Evolutionary conservation across 2,888 invertebrate genomes (phyloP).

Genomic region (Eristalinus sepulchralis): DNA sequence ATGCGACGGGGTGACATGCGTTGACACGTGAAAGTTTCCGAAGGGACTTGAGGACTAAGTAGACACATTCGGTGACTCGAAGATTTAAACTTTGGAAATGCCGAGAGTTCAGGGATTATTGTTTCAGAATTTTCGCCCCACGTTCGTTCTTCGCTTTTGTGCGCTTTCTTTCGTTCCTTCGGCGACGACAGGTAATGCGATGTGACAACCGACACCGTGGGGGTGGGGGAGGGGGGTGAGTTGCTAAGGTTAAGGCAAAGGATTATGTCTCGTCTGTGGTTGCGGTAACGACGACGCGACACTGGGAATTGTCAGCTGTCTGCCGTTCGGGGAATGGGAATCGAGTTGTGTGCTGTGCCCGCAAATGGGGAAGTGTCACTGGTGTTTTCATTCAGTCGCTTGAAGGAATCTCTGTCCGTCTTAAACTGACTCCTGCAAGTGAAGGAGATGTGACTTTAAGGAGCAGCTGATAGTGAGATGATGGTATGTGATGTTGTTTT

Average conservation of each 20-base stretch:
- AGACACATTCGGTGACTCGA: conserved; percentile 58
- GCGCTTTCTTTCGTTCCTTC: background rate
- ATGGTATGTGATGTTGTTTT: too few relatives aligned
- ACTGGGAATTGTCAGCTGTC: background rate
- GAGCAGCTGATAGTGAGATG: too few relatives aligned
- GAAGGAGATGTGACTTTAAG: too few relatives aligned
- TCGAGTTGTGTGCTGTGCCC: background rate
- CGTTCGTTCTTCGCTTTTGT: background rate
- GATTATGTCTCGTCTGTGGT: conserved; percentile 55
- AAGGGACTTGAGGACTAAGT: conserved; percentile 55
- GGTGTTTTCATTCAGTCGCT: background rate
- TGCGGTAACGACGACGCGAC: background rate
- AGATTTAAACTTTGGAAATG: conserved; percentile 54
- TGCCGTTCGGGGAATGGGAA: background rate
- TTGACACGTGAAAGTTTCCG: conserved; percentile 61
- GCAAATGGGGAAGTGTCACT: background rate
- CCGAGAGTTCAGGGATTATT: conserved; percentile 42
- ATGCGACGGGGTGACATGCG: conserved; percentile 49
- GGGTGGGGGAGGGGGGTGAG: too few relatives aligned
- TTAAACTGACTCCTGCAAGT: too few relatives aligned
- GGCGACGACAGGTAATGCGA: background rate
- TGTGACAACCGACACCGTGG: conserved; percentile 26
- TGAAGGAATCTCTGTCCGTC: background rate
- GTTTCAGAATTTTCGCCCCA: conserved; percentile 12
- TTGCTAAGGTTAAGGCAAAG: conserved; percentile 46